Percentiles rank a stretch among this genome's conserved stretches.
These are phyloP conservation scores for Phengaris arion DNA, from an alignment of 2,888 invertebrate genomes.

Conservation along the genomic window DNA sequence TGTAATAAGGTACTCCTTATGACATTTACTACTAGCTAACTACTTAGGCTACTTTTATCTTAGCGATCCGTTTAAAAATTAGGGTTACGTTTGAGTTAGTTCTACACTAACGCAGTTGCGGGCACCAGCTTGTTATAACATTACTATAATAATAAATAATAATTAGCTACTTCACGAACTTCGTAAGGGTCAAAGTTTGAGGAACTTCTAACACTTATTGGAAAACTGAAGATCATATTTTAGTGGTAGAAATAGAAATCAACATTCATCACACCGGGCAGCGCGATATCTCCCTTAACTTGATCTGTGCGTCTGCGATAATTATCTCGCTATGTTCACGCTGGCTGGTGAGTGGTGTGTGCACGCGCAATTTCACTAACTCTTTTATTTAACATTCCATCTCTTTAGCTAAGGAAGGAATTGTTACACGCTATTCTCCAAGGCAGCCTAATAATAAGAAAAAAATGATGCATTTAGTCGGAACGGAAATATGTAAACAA, in stretches of 20 bases:
- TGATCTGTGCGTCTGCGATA: slow-evolving; percentile 14
- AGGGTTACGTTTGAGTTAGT: too few species aligned
- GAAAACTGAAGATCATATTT: not conserved
- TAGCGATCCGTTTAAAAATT: too few species aligned
- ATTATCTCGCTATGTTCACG: slow-evolving; percentile 21
- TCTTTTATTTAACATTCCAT: slow-evolving; percentile 21
- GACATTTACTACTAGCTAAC: too few species aligned
- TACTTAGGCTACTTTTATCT: too few species aligned
- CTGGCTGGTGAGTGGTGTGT: not conserved
- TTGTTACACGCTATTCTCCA: slow-evolving; percentile 21
- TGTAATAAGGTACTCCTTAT: too few species aligned
- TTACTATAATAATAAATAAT: too few species aligned
- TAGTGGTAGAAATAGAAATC: not conserved
- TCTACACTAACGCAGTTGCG: not conserved
- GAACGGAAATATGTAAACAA: not conserved
- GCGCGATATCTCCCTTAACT: not conserved
- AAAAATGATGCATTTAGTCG: not conserved
- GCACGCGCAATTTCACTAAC: slow-evolving; percentile 20
- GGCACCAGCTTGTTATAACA: not conserved
- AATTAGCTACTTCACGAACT: too few species aligned
- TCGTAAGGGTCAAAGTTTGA: not conserved
- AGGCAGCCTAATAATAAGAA: not conserved
- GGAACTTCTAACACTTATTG: not conserved
- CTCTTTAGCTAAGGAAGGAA: slow-evolving; percentile 16
- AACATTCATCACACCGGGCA: not conserved